phyloP scores from a whole-genome alignment of 92 coral and sea anemone genomes.

The Palythoa caribaeorum region DNA sequence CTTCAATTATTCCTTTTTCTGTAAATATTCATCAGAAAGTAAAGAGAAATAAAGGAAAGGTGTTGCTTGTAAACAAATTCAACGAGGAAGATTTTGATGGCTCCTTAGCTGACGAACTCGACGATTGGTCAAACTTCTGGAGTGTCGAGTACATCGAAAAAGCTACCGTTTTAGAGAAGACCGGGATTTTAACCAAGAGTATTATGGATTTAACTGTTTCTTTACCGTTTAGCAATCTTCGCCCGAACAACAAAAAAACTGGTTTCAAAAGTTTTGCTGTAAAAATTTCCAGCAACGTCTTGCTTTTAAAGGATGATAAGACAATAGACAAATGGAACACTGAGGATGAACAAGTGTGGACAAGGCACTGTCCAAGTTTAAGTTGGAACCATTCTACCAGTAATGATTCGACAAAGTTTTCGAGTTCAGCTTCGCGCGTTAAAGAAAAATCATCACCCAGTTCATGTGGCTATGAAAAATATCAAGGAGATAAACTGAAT shows the following conservation, averaged over 20 bases:
- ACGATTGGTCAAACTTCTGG: slow-evolving; percentile 23
- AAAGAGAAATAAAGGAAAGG: slow-evolving; percentile 7
- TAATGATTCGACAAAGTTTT: background rate
- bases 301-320: background rate
- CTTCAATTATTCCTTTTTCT: slow-evolving; percentile 7
- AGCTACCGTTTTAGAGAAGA: slow-evolving; percentile 27
- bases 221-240: slow-evolving; percentile 5
- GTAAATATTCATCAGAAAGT: slow-evolving; percentile 40
- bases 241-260: background rate
- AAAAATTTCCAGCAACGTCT: slow-evolving; percentile 11
- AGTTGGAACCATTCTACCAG: background rate
- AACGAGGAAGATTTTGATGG: slow-evolving; percentile 30
- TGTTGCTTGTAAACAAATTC: slow-evolving; percentile 12
- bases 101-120: background rate
- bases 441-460: background rate
- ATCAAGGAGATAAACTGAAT: background rate
- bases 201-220: background rate
- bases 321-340: background rate
- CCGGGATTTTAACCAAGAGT: slow-evolving; percentile 5
- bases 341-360: background rate
- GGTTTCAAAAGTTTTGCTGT: slow-evolving; percentile 10
- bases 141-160: slow-evolving; percentile 22
- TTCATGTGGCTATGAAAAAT: background rate
- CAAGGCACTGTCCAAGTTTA: background rate
- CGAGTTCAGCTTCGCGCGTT: background rate